These are phyloP conservation scores for Augochlora pura DNA, from an alignment of 1,140 invertebrate genomes.

Conservation along the genomic window DNA sequence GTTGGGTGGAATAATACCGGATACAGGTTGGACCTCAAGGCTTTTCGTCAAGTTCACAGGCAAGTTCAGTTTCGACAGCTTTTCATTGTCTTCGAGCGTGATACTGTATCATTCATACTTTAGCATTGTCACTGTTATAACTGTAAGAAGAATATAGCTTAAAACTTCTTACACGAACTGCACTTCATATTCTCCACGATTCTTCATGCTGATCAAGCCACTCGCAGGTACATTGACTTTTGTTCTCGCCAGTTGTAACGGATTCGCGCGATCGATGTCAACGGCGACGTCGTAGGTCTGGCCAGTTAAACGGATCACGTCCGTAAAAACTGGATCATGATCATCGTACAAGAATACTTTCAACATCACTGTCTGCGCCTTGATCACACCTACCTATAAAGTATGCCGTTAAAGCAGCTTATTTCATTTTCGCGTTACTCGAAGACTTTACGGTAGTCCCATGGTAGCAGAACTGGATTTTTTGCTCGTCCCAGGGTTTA, in stretches of 20 bases:
- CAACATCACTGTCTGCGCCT: constrained; percentile 46
- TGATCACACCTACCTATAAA: constrained; percentile 51
- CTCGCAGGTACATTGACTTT: constrained; percentile 48
- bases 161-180: constrained; percentile 63
- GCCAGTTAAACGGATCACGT: constrained; percentile 59
- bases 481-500: constrained; percentile 25
- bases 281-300: constrained; percentile 71
- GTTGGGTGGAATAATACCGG: constrained; percentile 55
- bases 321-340: constrained; percentile 55
- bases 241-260: constrained; percentile 66
- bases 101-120: constrained; percentile 38
- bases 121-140: neutral
- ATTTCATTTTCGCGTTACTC: neutral
- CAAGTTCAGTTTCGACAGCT: constrained; percentile 46
- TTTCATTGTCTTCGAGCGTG: constrained; percentile 43
- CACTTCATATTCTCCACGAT: constrained; percentile 68
- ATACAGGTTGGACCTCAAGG: constrained; percentile 55
- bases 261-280: constrained; percentile 64
- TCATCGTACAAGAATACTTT: constrained; percentile 61
- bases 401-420: too few relatives aligned
- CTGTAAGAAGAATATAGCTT: neutral
- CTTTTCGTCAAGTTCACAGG: constrained; percentile 46
- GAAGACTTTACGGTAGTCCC: constrained; percentile 53
- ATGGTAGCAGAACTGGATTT: constrained; percentile 60
- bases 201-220: constrained; percentile 61